These are phyloP conservation scores for Nemurella pictetii DNA, from an alignment of 2,888 invertebrate species.

Conservation along the genomic window DNA sequence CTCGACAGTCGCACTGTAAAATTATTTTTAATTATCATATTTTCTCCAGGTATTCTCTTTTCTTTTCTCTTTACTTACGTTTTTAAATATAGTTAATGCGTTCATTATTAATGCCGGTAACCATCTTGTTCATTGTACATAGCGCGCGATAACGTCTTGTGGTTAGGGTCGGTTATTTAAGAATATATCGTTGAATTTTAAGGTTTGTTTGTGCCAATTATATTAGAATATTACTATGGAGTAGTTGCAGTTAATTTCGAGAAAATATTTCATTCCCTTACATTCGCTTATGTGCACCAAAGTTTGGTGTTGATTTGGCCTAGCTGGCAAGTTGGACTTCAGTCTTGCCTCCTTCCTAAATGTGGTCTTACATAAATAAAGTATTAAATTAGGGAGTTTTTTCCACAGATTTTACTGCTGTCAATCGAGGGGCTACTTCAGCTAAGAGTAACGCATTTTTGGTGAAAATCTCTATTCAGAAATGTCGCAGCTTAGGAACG, in stretches of 20 bases:
- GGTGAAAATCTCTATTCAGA: not conserved
- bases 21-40: constrained; percentile 2
- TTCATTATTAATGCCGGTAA: not conserved
- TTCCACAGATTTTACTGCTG: not conserved
- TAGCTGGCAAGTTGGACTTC: not conserved
- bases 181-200: not conserved
- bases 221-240: not conserved
- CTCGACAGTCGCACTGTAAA: constrained; percentile 8
- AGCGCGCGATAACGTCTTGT: not conserved
- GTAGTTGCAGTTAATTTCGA: not conserved
- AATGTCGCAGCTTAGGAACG: not conserved
- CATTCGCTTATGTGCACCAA: not conserved
- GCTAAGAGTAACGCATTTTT: not conserved
- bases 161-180: not conserved
- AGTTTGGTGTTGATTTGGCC: not conserved
- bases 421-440: not conserved
- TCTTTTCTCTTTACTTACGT: not conserved
- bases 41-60: not conserved
- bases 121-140: not conserved
- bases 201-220: not conserved
- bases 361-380: not conserved
- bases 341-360: not conserved
- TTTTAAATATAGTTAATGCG: not conserved
- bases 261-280: not conserved
- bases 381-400: not conserved